Conservation (phyloP, 2,888 invertebrate species). For the Neoitamus cyanurus region DNA sequence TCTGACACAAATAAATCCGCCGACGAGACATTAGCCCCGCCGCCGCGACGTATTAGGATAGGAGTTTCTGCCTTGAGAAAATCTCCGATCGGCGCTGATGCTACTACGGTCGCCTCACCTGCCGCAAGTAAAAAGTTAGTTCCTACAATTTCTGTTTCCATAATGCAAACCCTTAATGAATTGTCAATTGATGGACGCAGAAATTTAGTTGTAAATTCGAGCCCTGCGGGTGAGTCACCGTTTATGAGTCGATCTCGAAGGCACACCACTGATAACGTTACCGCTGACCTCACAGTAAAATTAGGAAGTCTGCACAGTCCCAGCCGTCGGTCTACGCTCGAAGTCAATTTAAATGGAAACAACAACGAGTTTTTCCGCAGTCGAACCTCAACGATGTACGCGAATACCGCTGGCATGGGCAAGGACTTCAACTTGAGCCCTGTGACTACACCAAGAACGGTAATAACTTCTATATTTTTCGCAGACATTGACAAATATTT, state of each 20-base stretch:
- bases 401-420: constrained; percentile 47
- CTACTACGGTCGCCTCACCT: constrained; percentile 39
- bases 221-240: constrained; percentile 45
- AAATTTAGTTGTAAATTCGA: constrained; percentile 54
- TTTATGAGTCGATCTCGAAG: background rate
- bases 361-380: constrained; percentile 24
- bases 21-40: constrained; percentile 30
- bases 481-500: background rate
- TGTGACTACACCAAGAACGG: constrained; percentile 59
- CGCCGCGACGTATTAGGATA: constrained; percentile 30
- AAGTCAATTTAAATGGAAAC: constrained; percentile 27
- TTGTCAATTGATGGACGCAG: constrained; percentile 54
- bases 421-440: constrained; percentile 59
- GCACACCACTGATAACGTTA: constrained; percentile 29
- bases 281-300: constrained; percentile 37
- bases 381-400: constrained; percentile 59
- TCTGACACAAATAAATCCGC: constrained; percentile 44
- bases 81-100: background rate
- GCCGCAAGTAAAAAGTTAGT: constrained; percentile 56
- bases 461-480: constrained; percentile 53
- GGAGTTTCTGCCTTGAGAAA: constrained; percentile 46
- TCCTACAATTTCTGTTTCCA: constrained; percentile 60
- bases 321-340: background rate
- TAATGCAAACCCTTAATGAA: constrained; percentile 64
- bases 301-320: constrained; percentile 17